A percentile compares a stretch with the other conserved stretches of the same genome.
phyloP scores from a whole-genome alignment of 2,888 invertebrate genomes.

The Melinaea menophilus region DNA sequence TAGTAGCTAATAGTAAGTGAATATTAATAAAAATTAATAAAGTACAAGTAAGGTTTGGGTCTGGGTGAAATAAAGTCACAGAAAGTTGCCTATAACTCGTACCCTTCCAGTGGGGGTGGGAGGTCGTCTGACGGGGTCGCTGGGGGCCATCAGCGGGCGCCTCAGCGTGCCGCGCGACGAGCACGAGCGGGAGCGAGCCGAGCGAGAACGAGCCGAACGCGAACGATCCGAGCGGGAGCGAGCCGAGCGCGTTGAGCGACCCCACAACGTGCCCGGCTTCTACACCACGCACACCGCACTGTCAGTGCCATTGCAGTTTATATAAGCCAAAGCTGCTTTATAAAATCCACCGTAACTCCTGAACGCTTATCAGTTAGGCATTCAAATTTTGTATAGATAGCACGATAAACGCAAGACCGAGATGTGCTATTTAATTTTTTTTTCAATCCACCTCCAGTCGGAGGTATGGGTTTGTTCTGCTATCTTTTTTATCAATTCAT shows the following conservation, averaged over 20 bases:
- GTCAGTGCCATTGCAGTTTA: too few species aligned
- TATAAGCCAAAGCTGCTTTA: too few species aligned
- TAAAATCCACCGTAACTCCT: too few species aligned
- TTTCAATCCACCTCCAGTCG: too few species aligned
- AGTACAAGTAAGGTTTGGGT: not conserved
- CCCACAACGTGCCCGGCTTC: constrained; percentile 71
- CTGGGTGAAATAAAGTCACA: too few species aligned
- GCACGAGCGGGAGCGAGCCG: constrained; percentile 45
- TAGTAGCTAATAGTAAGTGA: constrained; percentile 54
- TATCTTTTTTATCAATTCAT: too few species aligned
- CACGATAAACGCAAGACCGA: too few species aligned
- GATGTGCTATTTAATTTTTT: too few species aligned
- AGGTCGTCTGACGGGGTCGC: constrained; percentile 66
- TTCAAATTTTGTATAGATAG: too few species aligned
- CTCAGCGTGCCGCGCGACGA: constrained; percentile 58
- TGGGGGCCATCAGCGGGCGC: constrained; percentile 69
- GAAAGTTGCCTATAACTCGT: not conserved
- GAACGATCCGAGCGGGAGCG: constrained; percentile 57
- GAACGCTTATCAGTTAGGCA: too few species aligned
- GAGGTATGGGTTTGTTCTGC: too few species aligned
- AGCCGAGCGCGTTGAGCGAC: constrained; percentile 56
- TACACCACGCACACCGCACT: constrained; percentile 58
- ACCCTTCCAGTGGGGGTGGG: constrained; percentile 47
- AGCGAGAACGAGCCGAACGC: constrained; percentile 45
- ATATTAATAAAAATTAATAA: not conserved